A percentile compares a stretch with the other conserved stretches of the same genome.
Evolutionary conservation across 2,797 vertebrate genomes (phyloP).

Genomic region (Catamblyrhynchus diadema): DNA sequence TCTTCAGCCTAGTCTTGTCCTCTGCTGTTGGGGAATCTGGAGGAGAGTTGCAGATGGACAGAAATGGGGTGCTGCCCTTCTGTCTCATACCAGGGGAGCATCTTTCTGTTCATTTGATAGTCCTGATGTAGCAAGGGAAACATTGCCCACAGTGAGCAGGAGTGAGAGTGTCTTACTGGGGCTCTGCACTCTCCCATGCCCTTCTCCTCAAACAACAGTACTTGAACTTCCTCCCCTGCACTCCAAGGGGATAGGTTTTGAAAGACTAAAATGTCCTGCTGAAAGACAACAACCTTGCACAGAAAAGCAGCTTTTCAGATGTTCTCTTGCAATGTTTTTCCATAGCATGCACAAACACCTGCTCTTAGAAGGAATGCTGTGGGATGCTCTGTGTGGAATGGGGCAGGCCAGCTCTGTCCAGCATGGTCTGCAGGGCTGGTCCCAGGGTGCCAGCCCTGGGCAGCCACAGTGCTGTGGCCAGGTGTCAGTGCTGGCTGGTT

Average conservation of each 20-base stretch:
- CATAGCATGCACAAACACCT: neutral
- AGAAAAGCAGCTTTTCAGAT: neutral
- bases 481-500: neutral
- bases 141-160: neutral
- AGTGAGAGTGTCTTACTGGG: neutral
- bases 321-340: neutral
- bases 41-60: neutral
- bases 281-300: neutral
- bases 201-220: neutral
- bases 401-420: fast-evolving
- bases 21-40: neutral
- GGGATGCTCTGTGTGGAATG: neutral
- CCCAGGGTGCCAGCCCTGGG: neutral
- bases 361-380: neutral
- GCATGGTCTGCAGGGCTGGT: fast-evolving
- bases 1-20: neutral
- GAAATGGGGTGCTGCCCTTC: neutral
- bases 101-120: neutral
- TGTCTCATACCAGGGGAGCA: fast-evolving
- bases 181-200: neutral
- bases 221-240: fast-evolving
- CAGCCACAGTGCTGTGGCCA: fast-evolving
- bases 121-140: neutral
- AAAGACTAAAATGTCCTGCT: neutral
- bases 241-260: neutral